Percentiles rank a stretch among this genome's conserved stretches.
These are phyloP conservation scores for Asbolus verrucosus DNA, from an alignment of 1,140 invertebrate species.

Conservation along the genomic window DNA sequence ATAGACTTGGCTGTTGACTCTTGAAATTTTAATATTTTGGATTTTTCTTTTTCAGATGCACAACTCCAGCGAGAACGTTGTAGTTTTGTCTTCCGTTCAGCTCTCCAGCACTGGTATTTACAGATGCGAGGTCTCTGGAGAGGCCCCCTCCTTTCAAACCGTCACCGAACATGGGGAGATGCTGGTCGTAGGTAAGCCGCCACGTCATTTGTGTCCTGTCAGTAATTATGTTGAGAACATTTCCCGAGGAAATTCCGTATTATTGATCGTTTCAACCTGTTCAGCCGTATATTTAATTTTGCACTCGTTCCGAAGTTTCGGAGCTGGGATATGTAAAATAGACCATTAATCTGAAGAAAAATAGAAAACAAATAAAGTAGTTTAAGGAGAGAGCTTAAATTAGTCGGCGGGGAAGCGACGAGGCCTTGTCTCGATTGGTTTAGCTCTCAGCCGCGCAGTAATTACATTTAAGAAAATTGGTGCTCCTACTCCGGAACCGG, in stretches of 20 bases:
- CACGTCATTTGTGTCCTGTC: conserved; percentile 9
- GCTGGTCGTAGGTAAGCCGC: conserved; percentile 80
- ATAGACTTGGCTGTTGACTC: conserved; percentile 28
- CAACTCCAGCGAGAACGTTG: conserved; percentile 79
- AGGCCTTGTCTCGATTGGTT: conserved; percentile 53
- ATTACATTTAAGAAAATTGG: conserved; percentile 59
- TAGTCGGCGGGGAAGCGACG: conserved; percentile 46
- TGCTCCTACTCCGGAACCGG: conserved; percentile 53
- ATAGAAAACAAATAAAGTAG: conserved; percentile 49
- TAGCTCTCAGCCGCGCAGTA: conserved; percentile 48
- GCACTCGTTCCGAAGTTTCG: conserved; percentile 6
- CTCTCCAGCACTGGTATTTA: conserved; percentile 83
- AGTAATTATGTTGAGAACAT: conserved; percentile 8
- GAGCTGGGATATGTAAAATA: conserved; percentile 44
- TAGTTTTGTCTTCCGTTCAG: conserved; percentile 79
- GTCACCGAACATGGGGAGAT: conserved; percentile 82
- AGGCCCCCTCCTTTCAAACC: conserved; percentile 84
- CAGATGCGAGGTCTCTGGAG: conserved; percentile 87
- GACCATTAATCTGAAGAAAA: conserved; percentile 46
- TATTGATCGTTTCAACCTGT: not conserved
- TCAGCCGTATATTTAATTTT: conserved; percentile 1
- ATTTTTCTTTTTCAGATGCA: conserved; percentile 72
- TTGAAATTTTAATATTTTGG: conserved; percentile 21
- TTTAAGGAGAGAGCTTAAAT: conserved; percentile 42
- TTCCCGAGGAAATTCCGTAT: not conserved